These are phyloP conservation scores for Sciaenops ocellatus DNA, from an alignment of 2,797 vertebrate species.

Conservation along the genomic window DNA sequence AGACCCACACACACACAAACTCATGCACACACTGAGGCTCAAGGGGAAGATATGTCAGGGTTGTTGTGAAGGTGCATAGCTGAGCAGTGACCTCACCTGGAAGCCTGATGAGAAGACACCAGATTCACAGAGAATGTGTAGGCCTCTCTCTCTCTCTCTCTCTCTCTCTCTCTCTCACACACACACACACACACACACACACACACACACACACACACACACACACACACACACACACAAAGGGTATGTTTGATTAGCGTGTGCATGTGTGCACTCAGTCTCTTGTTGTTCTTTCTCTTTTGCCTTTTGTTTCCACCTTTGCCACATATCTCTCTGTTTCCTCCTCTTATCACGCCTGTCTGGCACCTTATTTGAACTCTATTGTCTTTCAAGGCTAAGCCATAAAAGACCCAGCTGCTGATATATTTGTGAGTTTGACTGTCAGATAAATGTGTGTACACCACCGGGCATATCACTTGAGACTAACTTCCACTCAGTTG, in stretches of 20 bases:
- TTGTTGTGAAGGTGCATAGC: conserved; percentile 72
- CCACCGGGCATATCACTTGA: conserved; percentile 5
- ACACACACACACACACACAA: neutral
- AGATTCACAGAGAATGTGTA: conserved; percentile 45
- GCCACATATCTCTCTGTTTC: conserved; percentile 12
- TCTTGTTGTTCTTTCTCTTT: conserved; percentile 6
- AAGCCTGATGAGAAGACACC: conserved; percentile 59
- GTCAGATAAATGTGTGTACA: conserved; percentile 31
- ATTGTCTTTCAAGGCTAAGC: conserved; percentile 9
- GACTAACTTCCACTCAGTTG: conserved; percentile 28
- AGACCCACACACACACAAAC: conserved; percentile 5
- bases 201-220: neutral
- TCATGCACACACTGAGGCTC: conserved; percentile 27
- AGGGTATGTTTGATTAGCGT: neutral
- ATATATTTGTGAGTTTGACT: conserved; percentile 3
- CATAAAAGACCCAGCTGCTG: conserved; percentile 1
- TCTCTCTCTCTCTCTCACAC: neutral
- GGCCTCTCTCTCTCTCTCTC: conserved; percentile 8
- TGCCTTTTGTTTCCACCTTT: conserved; percentile 24
- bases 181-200: conserved; percentile 8
- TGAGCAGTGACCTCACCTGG: conserved; percentile 80
- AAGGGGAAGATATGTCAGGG: conserved; percentile 60
- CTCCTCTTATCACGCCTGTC: conserved; percentile 9
- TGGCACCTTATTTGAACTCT: conserved; percentile 34
- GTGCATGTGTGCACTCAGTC: neutral